These are phyloP conservation scores for Serranus cabrilla DNA, from an alignment of 2,797 vertebrate species.

Conservation along the genomic window DNA sequence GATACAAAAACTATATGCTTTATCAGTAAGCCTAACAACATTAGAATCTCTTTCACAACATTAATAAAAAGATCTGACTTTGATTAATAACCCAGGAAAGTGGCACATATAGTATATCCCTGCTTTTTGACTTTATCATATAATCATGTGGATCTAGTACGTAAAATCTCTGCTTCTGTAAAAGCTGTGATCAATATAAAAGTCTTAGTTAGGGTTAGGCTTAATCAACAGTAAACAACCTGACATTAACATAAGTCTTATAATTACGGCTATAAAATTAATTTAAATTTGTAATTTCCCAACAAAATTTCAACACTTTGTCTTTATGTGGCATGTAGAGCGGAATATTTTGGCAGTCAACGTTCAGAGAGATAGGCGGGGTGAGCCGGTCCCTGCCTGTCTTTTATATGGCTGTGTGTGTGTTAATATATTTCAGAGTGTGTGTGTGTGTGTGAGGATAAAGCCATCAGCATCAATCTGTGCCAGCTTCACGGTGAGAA, in stretches of 20 bases:
- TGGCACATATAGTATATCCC: conserved; percentile 28
- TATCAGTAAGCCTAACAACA: neutral
- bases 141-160: neutral
- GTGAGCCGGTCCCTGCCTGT: neutral
- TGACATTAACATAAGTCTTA: conserved; percentile 24
- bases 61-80: conserved; percentile 40
- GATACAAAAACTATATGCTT: conserved; percentile 16
- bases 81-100: conserved; percentile 9
- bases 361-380: neutral
- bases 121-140: conserved; percentile 12
- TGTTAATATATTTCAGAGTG: neutral
- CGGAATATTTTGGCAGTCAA: conserved; percentile 24
- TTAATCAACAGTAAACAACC: conserved; percentile 35
- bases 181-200: conserved; percentile 46
- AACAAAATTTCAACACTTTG: conserved; percentile 15
- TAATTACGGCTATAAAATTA: conserved; percentile 36
- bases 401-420: neutral
- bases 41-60: conserved; percentile 23
- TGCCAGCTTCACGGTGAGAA: conserved; percentile 77
- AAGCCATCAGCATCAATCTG: neutral
- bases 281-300: conserved; percentile 27
- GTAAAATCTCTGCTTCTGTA: conserved; percentile 3
- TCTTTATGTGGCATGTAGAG: neutral
- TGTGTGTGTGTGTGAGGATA: neutral
- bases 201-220: neutral